Conservation (phyloP, 2,888 invertebrate species). For the Opisthograptis luteolata region DNA sequence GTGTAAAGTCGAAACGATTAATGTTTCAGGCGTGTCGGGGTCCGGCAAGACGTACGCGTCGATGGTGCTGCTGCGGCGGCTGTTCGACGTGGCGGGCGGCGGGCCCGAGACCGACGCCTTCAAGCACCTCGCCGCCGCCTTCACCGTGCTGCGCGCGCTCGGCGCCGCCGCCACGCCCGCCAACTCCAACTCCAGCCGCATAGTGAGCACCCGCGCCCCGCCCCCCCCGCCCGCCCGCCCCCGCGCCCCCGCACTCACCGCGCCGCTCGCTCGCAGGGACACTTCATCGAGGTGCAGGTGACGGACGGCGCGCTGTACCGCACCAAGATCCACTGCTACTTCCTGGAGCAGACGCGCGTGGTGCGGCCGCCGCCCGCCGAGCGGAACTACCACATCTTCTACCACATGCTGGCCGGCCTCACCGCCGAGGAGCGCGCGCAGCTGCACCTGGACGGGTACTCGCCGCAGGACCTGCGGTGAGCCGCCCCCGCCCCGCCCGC, state of each 20-base stretch:
- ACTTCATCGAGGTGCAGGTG: constrained; percentile 98
- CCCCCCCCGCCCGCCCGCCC: not conserved
- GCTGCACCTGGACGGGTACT: constrained; percentile 94
- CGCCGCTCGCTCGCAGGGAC: constrained; percentile 85
- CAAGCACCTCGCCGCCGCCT: constrained; percentile 97
- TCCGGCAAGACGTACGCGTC: constrained; percentile 97
- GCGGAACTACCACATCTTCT: constrained; percentile 98
- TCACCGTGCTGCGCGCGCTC: constrained; percentile 95
- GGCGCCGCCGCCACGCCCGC: constrained; percentile 95
- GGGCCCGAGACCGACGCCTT: constrained; percentile 98
- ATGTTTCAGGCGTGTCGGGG: constrained; percentile 91
- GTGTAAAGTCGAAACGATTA: too few species aligned
- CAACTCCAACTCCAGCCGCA: constrained; percentile 96
- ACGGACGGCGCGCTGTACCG: constrained; percentile 97
- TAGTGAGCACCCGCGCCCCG: constrained; percentile 84
- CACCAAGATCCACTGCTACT: constrained; percentile 98
- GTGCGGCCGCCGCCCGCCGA: constrained; percentile 93
- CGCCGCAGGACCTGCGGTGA: constrained; percentile 91
- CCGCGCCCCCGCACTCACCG: not conserved
- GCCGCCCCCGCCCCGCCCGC: constrained; percentile 17
- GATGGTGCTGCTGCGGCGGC: constrained; percentile 94
- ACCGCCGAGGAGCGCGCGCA: constrained; percentile 93
- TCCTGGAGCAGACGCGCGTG: constrained; percentile 96
- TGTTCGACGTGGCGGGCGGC: constrained; percentile 97
- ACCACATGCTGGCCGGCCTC: constrained; percentile 96